phyloP scores from a whole-genome alignment of 2,113 vertebrate genomes.

The Myotis davidii region DNA sequence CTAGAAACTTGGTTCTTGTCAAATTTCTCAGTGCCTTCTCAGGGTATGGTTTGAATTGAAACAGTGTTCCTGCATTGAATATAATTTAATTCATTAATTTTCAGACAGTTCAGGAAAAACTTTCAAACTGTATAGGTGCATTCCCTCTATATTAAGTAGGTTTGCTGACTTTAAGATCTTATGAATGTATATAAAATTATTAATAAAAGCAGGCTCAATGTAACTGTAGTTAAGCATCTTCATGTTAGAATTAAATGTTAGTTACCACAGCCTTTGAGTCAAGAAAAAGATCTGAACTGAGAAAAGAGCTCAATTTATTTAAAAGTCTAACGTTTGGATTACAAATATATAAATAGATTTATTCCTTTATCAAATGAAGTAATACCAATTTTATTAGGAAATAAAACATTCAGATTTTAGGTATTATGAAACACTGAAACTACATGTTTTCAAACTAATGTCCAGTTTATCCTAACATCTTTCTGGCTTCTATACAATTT shows the following conservation, averaged over 20 bases:
- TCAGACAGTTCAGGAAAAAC: slow-evolving; percentile 45
- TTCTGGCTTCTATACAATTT: slow-evolving; percentile 35
- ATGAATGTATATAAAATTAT: slow-evolving; percentile 25
- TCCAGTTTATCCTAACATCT: slow-evolving; percentile 46
- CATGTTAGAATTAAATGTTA: slow-evolving; percentile 16
- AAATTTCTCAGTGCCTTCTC: slow-evolving; percentile 40
- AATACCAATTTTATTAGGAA: slow-evolving; percentile 56
- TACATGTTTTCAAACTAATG: slow-evolving; percentile 7
- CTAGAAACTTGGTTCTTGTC: neutral
- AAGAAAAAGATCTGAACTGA: neutral
- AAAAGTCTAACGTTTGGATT: slow-evolving; percentile 44
- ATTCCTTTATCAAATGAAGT: slow-evolving; percentile 54
- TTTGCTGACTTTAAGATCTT: slow-evolving; percentile 39
- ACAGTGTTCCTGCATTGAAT: neutral
- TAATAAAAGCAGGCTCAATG: slow-evolving; percentile 40
- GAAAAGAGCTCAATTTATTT: slow-evolving; percentile 58
- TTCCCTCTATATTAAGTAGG: neutral
- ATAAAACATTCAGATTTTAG: slow-evolving; percentile 29
- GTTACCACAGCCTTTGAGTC: neutral
- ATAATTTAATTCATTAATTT: slow-evolving; percentile 3
- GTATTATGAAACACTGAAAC: neutral
- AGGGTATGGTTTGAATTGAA: slow-evolving; percentile 9
- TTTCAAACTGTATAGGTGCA: slow-evolving; percentile 59
- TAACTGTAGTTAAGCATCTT: slow-evolving; percentile 34
- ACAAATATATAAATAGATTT: slow-evolving; percentile 24